These are phyloP conservation scores for Darevskia nairensis DNA, from an alignment of 2,797 vertebrate genomes.

Conservation along the genomic window DNA sequence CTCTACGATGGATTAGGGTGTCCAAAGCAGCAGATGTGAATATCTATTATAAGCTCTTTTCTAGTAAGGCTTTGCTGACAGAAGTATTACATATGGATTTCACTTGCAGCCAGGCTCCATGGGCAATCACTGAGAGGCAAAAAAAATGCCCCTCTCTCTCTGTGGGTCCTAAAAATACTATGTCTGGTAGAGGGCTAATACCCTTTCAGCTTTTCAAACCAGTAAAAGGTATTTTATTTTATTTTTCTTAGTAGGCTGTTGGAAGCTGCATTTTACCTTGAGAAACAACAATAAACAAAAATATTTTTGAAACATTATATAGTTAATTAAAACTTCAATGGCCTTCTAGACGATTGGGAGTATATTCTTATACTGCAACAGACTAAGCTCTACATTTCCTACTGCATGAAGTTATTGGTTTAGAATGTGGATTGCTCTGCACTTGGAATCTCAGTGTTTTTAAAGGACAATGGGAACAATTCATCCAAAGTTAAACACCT, in stretches of 20 bases:
- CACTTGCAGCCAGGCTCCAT: slow-evolving; percentile 60
- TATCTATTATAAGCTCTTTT: slow-evolving; percentile 79
- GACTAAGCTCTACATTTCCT: neutral
- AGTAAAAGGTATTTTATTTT: slow-evolving; percentile 23
- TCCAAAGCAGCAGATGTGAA: slow-evolving; percentile 80
- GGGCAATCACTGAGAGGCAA: slow-evolving; percentile 60
- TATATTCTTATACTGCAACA: fast-evolving
- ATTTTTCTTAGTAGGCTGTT: neutral
- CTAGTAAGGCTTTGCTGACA: slow-evolving; percentile 77
- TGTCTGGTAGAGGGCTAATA: slow-evolving; percentile 48
- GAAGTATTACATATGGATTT: slow-evolving; percentile 73
- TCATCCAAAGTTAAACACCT: neutral
- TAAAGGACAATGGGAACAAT: neutral
- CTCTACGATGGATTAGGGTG: slow-evolving; percentile 80
- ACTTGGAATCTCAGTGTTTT: neutral
- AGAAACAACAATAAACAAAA: slow-evolving; percentile 43
- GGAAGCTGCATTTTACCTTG: slow-evolving; percentile 33
- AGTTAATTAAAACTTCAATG: neutral
- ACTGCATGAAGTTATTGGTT: neutral
- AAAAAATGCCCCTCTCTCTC: slow-evolving; percentile 53
- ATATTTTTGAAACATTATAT: slow-evolving; percentile 18
- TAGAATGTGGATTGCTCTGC: neutral
- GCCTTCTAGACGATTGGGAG: slow-evolving; percentile 20
- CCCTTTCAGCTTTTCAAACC: slow-evolving; percentile 56
- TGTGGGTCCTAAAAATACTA: slow-evolving; percentile 48